A percentile compares a stretch with the other conserved stretches of the same genome.
Conservation (phyloP, 2,888 invertebrate genomes). For the Trichogramma dendrolimi region DNA sequence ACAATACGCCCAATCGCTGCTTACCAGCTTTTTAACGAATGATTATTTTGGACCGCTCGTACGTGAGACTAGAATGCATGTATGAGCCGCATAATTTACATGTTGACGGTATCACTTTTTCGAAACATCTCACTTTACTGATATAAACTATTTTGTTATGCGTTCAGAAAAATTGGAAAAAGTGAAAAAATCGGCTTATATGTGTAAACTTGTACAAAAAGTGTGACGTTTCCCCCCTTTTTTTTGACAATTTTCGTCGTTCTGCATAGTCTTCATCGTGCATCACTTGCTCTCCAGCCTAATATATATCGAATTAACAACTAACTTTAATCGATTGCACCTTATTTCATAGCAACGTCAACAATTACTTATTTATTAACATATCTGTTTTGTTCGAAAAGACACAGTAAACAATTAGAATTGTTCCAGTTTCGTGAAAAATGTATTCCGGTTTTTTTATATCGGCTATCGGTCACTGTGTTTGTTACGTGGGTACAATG, state of each 20-base stretch:
- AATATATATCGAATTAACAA: no score
- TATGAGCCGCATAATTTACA: no score
- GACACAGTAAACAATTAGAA: constrained; percentile 20
- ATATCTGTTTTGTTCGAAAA: constrained; percentile 27
- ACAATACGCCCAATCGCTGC: constrained; percentile 28
- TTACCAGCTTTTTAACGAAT: constrained; percentile 25
- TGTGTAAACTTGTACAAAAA: constrained; percentile 20
- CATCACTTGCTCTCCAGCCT: constrained; percentile 12
- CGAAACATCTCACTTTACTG: no score
- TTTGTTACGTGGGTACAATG: constrained; percentile 6
- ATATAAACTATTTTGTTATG: background rate
- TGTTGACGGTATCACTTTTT: no score
- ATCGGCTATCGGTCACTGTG: background rate
- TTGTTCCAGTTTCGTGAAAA: constrained; percentile 11
- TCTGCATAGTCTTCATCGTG: background rate
- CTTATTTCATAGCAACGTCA: constrained; percentile 12
- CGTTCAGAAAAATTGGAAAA: constrained; percentile 27
- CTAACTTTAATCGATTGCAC: no score
- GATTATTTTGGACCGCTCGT: constrained; percentile 35
- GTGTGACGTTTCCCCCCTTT: constrained; percentile 6
- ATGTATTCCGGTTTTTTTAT: background rate
- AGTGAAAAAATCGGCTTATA: constrained; percentile 26
- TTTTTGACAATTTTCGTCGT: background rate
- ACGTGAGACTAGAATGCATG: constrained; percentile 46
- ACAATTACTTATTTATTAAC: constrained; percentile 17